Evolutionary conservation across 1,140 invertebrate species (phyloP).

Genomic region (Drosophila pallidifrons): DNA sequence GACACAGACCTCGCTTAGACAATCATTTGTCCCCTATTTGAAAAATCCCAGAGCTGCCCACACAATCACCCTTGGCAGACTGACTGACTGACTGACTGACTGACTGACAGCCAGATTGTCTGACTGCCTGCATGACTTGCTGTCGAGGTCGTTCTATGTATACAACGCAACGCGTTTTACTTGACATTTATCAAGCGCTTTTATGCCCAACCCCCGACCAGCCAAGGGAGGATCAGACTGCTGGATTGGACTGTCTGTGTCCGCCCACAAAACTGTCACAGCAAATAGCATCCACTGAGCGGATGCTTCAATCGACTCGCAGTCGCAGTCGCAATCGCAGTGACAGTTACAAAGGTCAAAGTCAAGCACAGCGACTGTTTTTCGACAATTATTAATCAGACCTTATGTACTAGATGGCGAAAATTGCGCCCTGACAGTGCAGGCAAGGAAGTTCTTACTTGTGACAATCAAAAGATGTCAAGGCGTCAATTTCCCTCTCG

Average conservation of each 20-base stretch:
- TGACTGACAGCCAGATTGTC: conserved; percentile 18
- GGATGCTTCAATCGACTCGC: conserved; percentile 64
- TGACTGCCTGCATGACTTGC: conserved; percentile 9
- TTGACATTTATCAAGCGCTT: conserved; percentile 69
- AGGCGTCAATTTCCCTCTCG: conserved; percentile 15
- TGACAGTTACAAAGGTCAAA: conserved; percentile 71
- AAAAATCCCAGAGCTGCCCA: conserved; percentile 10
- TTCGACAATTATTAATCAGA: conserved; percentile 70
- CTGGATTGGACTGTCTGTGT: conserved; percentile 11
- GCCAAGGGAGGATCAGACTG: background rate
- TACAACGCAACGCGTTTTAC: conserved; percentile 69
- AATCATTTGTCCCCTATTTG: conserved; percentile 5
- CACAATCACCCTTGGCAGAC: conserved; percentile 9
- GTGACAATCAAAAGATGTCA: conserved; percentile 33
- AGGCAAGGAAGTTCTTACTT: conserved; percentile 64
- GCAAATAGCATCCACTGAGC: conserved; percentile 28
- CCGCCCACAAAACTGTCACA: conserved; percentile 45
- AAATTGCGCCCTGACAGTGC: conserved; percentile 6
- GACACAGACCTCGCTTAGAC: conserved; percentile 23
- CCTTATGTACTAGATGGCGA: conserved; percentile 11
- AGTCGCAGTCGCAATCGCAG: background rate
- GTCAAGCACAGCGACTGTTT: conserved; percentile 57
- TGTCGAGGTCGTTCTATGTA: conserved; percentile 57
- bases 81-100: background rate
- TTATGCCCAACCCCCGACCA: conserved; percentile 16